A percentile compares a stretch with the other conserved stretches of the same genome.
phyloP scores from a whole-genome alignment of 1,140 invertebrate species.

The Drosophila novamexicana region DNA sequence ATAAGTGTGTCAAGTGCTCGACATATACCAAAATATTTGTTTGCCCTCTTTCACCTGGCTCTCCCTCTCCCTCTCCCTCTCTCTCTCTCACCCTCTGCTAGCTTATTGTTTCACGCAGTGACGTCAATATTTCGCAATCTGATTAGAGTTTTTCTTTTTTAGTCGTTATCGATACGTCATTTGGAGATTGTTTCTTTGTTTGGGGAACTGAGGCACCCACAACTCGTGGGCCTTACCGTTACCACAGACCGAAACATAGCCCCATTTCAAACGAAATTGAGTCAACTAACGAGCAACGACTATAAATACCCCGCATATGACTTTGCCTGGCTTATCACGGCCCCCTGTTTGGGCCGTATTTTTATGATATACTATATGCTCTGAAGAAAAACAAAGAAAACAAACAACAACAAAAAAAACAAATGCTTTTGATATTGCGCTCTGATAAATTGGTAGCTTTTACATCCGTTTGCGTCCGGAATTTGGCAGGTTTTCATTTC shows the following conservation, averaged over 20 bases:
- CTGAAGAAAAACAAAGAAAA: background rate
- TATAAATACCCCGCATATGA: slow-evolving; percentile 26
- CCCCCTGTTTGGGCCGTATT: background rate
- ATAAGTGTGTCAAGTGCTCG: slow-evolving; percentile 49
- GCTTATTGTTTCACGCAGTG: background rate
- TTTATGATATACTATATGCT: background rate
- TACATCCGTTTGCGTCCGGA: slow-evolving; percentile 11
- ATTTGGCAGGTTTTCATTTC: slow-evolving; percentile 5
- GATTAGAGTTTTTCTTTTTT: slow-evolving; percentile 23
- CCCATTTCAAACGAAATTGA: slow-evolving; percentile 39
- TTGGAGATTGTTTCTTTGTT: slow-evolving; percentile 12
- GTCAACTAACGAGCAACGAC: slow-evolving; percentile 17
- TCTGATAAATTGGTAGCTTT: slow-evolving; percentile 24
- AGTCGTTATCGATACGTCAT: slow-evolving; percentile 38
- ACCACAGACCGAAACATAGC: background rate
- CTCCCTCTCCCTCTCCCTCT: background rate
- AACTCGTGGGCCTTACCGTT: background rate
- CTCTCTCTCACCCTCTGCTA: background rate
- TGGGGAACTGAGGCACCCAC: background rate
- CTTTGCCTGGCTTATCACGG: slow-evolving; percentile 24
- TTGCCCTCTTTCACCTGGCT: slow-evolving; percentile 30
- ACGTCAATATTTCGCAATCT: slow-evolving; percentile 48
- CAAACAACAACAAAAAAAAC: background rate
- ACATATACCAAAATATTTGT: slow-evolving; percentile 41
- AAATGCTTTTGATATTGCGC: slow-evolving; percentile 11